Evolutionary conservation across 2,113 vertebrate genomes (phyloP), one percentile per base, ranked within the genome.

Genomic region (Numenius arquata): DNA sequence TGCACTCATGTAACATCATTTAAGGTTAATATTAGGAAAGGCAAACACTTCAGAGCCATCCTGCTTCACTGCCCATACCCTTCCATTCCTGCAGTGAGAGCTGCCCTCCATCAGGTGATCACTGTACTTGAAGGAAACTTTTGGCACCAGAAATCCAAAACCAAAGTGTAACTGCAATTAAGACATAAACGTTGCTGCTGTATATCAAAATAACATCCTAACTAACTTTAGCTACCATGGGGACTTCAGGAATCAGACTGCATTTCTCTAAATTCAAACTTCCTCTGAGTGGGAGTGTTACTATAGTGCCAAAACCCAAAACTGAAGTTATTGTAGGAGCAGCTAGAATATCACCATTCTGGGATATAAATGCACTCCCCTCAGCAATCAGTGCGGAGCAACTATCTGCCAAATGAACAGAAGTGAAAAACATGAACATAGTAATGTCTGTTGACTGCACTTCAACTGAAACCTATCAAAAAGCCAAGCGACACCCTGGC

Each of bases 211-310:
- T n/a, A 65, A 40, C 27, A 73, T 14, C 13, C n/a, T 27, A 50
- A 29, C 19, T 20, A 76, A 29, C n/a, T 55, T 48, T 29, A 94
- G 43, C 23, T 59, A 38, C 62, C 9, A 34, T 22, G 27, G 21
- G 68, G 19, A 47, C 61, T 48, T 66, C 34, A 53, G 27, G 36
- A 93, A 55, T 55, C 53, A 65, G 82, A 88, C 27, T 61, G 14
- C 11, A 81, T 30, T 96, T 70, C 65, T 66, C 61, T 77, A 83
- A 93, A 91, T 5, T 19, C 12, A 36, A 93, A 77, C 61, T 79
- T 88, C 30, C 78, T 72, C 77, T 52, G 40, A 73, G 15, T 5
- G 0, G 18, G 19, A 41, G 5, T 4, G 8, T 41, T 62, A 32
- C 40, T 30, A 40, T 40, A 70, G 36, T 6, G 62, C 15, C 71